Evolutionary conservation across 2,888 invertebrate genomes (phyloP), one percentile per base, ranked within the genome.

Genomic region (Holacanthella duospinosa): DNA sequence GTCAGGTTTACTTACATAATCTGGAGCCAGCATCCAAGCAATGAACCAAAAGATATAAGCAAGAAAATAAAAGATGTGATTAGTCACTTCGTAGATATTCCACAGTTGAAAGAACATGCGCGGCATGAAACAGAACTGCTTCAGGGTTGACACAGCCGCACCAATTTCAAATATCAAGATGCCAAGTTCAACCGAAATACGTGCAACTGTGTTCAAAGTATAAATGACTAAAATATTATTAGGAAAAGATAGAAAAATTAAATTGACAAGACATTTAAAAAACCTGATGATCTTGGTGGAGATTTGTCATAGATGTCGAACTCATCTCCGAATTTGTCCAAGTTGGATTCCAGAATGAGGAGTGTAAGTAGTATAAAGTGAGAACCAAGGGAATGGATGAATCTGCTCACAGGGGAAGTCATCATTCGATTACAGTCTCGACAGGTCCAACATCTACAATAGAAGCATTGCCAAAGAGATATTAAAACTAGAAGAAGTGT

Each of bases 311-410:
- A 4, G 6, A 21, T 4, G n/a, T 48, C 48, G 21, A 48, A 48
- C 21, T 48, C 48, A 21, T 48, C 48, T 21, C 48, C 48, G 21
- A 48, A 21, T 4, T 16, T 4, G 48, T 48, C 48, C 48, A 48
- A 16, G 21, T 24, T 29, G n/a, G 55, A 29, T 73, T 83, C 81
- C 57, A 81, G 72, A 75, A 84, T 84, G 65, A 86, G 80, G 66
- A 86, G 75, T 1, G 81, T 74, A 58, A 87, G 80, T 77, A 87
- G 88, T 65, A 85, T 77, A 61, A 85, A 75, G 75, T 86, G 86
- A 19, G 84, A 83, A 21, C 85, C 81, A 4, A 83, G 79, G 73
- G 84, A 84, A 60, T 84, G 85, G 71, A 88, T 82, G 78, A 86
- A 85, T 77, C 85, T 85, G 76, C 86, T 86, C 68, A 86, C 79